These are phyloP conservation scores for Lepidostoma basale DNA, from an alignment of 1,140 invertebrate species.

Conservation along the genomic window DNA sequence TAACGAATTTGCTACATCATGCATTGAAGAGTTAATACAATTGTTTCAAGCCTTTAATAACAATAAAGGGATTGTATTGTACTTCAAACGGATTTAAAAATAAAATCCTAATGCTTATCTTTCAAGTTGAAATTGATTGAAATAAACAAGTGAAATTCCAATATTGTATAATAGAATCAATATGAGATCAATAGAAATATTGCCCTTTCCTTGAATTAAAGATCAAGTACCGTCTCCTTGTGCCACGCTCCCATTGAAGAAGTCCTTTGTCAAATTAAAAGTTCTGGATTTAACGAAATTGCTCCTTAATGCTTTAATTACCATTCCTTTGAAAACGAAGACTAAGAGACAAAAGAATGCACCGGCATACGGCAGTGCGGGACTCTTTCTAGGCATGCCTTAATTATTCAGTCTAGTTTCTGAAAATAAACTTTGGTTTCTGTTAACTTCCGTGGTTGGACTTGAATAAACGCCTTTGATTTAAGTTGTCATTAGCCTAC, in stretches of 20 bases:
- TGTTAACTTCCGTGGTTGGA: background rate
- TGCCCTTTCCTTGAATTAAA: too few relatives aligned
- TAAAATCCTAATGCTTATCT: too few relatives aligned
- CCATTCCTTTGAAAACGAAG: slow-evolving; percentile 31
- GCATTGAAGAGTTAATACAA: too few relatives aligned
- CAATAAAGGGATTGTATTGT: too few relatives aligned
- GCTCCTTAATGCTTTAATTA: slow-evolving; percentile 41
- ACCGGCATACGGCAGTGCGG: background rate
- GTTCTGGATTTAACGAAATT: slow-evolving; percentile 31
- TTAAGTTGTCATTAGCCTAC: background rate
- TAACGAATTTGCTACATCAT: too few relatives aligned
- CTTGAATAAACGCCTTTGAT: background rate
- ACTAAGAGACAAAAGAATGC: slow-evolving; percentile 16
- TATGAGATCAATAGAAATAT: too few relatives aligned
- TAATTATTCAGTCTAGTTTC: slow-evolving; percentile 1
- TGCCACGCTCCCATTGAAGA: background rate
- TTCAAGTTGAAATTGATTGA: too few relatives aligned
- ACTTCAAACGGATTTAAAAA: too few relatives aligned
- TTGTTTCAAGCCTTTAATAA: too few relatives aligned
- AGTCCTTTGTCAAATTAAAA: slow-evolving; percentile 15
- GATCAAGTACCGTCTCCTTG: too few relatives aligned
- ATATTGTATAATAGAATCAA: too few relatives aligned
- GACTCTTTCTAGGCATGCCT: background rate
- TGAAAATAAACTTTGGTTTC: background rate
- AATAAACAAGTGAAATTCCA: too few relatives aligned